phyloP scores from a whole-genome alignment of 2,113 vertebrate genomes.

The Cavia aperea region DNA sequence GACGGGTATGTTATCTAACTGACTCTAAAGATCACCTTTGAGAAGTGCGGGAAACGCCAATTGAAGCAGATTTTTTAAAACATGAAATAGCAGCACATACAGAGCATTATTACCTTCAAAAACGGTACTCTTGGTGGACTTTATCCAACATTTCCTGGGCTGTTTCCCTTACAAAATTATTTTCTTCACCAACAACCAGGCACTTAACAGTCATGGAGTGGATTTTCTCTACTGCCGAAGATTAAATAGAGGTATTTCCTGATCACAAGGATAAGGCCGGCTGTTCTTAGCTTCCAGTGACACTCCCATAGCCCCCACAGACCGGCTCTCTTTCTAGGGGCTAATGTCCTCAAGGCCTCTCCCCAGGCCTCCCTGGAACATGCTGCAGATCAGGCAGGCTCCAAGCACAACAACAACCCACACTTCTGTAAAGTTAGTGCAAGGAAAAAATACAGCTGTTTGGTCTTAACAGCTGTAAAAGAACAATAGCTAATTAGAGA shows the following conservation, averaged over 20 bases:
- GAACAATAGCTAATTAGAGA: slow-evolving; percentile 64
- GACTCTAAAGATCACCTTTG: slow-evolving; percentile 50
- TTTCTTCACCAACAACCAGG: neutral
- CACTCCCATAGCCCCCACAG: neutral
- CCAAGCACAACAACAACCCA: slow-evolving; percentile 16
- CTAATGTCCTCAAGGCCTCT: neutral
- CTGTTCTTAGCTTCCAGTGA: neutral
- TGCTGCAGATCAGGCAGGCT: slow-evolving; percentile 22
- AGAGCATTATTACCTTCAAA: slow-evolving; percentile 4
- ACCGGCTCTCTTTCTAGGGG: neutral
- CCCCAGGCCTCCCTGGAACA: neutral
- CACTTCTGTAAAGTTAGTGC: slow-evolving; percentile 9
- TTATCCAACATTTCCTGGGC: neutral
- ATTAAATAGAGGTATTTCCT: slow-evolving; percentile 18
- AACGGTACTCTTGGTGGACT: neutral
- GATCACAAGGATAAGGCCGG: neutral
- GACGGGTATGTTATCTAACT: slow-evolving; percentile 60
- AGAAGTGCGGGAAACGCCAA: slow-evolving; percentile 17
- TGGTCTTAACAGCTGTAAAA: slow-evolving; percentile 59
- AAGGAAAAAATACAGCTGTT: slow-evolving; percentile 54
- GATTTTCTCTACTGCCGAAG: slow-evolving; percentile 5
- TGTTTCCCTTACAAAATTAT: slow-evolving; percentile 27
- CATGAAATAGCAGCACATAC: slow-evolving; percentile 32
- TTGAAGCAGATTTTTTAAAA: slow-evolving; percentile 29
- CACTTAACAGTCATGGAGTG: slow-evolving; percentile 13